Percentiles rank a stretch among this genome's conserved stretches.
phyloP scores from a whole-genome alignment of 2,888 invertebrate species.

The Ecliptopera silaceata region DNA sequence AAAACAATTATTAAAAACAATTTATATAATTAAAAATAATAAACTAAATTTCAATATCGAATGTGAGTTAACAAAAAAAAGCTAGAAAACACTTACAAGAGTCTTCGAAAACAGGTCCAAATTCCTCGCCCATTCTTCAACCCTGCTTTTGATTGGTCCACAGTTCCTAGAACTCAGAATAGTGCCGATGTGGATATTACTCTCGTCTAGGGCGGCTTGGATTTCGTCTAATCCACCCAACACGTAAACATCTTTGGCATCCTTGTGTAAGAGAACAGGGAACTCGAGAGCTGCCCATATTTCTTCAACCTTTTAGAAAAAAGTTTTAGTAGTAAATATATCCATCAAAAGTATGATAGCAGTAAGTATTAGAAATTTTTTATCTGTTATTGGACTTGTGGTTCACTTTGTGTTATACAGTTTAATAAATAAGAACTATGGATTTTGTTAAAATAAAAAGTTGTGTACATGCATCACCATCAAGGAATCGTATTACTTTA shows the following conservation, averaged over 20 bases:
- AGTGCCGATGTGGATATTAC: slow-evolving; percentile 92
- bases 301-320: slow-evolving; percentile 86
- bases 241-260: slow-evolving; percentile 91
- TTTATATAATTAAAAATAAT: too few relatives aligned
- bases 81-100: slow-evolving; percentile 80
- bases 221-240: slow-evolving; percentile 93
- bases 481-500: too few relatives aligned
- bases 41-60: too few relatives aligned
- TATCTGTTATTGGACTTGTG: too few relatives aligned
- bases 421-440: too few relatives aligned
- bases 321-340: background rate
- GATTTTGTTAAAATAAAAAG: too few relatives aligned
- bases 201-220: slow-evolving; percentile 91
- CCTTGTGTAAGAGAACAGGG: slow-evolving; percentile 89
- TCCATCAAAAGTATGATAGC: too few relatives aligned
- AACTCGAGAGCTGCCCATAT: slow-evolving; percentile 92
- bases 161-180: slow-evolving; percentile 94
- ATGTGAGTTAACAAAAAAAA: background rate
- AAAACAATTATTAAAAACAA: too few relatives aligned
- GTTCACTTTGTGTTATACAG: too few relatives aligned
- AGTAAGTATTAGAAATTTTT: too few relatives aligned
- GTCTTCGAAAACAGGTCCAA: slow-evolving; percentile 91
- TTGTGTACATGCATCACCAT: too few relatives aligned
- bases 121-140: slow-evolving; percentile 91
- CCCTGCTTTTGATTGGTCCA: slow-evolving; percentile 90